These are phyloP conservation scores for Pinctada fucata DNA, from an alignment of 2,888 invertebrate species.

Conservation along the genomic window DNA sequence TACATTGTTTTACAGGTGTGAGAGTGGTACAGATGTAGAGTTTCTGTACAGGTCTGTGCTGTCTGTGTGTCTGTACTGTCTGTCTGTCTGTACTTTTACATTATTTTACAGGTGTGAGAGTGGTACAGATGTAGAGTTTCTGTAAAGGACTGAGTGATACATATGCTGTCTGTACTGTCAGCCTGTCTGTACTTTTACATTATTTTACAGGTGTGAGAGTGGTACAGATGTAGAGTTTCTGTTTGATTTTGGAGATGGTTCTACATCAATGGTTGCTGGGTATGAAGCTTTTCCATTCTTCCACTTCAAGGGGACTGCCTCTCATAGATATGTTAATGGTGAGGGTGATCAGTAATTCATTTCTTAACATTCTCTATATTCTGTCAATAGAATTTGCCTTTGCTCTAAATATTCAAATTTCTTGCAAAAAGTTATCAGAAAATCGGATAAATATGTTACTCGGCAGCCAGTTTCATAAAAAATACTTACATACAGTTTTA, in stretches of 20 bases:
- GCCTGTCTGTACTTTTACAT: too few relatives aligned
- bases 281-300: slow-evolving; percentile 12
- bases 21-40: background rate
- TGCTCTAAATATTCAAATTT: too few relatives aligned
- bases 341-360: background rate
- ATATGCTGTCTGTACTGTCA: too few relatives aligned
- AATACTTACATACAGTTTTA: too few relatives aligned
- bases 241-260: slow-evolving; percentile 75
- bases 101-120: background rate
- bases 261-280: slow-evolving; percentile 46
- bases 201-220: slow-evolving; percentile 49
- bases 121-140: background rate
- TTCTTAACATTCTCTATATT: too few relatives aligned
- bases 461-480: too few relatives aligned
- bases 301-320: slow-evolving; percentile 20
- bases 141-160: background rate
- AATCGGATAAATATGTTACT: too few relatives aligned
- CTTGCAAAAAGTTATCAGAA: too few relatives aligned
- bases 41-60: background rate
- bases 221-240: slow-evolving; percentile 70
- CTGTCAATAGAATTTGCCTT: too few relatives aligned
- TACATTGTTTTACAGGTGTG: background rate
- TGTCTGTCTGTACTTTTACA: too few relatives aligned
- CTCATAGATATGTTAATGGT: slow-evolving; percentile 61
- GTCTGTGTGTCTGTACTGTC: too few relatives aligned